Base-by-base conservation (phyloP, 2,888 invertebrate genomes). In the Apamea crenata region DNA sequence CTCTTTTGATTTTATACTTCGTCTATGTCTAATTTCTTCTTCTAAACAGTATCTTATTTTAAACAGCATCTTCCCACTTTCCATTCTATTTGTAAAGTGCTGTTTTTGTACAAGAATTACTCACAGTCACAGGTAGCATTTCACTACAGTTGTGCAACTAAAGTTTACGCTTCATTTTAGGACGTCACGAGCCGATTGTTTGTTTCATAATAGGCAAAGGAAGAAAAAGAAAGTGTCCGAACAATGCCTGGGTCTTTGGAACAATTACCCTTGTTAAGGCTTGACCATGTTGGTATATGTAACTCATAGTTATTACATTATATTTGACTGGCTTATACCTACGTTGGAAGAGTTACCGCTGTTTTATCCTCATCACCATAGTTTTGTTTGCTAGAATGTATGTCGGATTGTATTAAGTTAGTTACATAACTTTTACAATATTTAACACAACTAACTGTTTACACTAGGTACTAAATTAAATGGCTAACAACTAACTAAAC, bases 121-220 rank as follows among this genome's bases (percentile, higher is more conserved):
- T 63, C 18, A 80, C 72, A 71, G 66, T 56, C 32, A 76, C 69
- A 69, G 74, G 72, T 78, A 77, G 69, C 76, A 77, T 80, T 88
- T 88, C 84, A 81, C 84, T 71, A 40, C 4, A 53, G 76, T 90
- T 89, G 90, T 87, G 90, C 83, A 90, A 90, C 61, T 63, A 59
- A 47, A 73, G 63, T 80, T 74, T 65, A 76, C 81, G 82, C 77
- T 87, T 79, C 75, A 72, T 78, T 88, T 85, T 83, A 25, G 76
- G 12, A 78, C 80, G 85, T 85, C 89, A 88, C 87, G 89, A 74
- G 67, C 29, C 74, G 72, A 85, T 90, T 90, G 89, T 89, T 90
- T 69, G 86, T 66, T 80, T 83, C 65, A 76, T 88, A 90, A 90
- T 87, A 76, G 86, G 82, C 50, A 74, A 77, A 85, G 82, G 83